Evolutionary conservation across 2,113 vertebrate genomes (phyloP).

Genomic region (Takifugu bimaculatus): DNA sequence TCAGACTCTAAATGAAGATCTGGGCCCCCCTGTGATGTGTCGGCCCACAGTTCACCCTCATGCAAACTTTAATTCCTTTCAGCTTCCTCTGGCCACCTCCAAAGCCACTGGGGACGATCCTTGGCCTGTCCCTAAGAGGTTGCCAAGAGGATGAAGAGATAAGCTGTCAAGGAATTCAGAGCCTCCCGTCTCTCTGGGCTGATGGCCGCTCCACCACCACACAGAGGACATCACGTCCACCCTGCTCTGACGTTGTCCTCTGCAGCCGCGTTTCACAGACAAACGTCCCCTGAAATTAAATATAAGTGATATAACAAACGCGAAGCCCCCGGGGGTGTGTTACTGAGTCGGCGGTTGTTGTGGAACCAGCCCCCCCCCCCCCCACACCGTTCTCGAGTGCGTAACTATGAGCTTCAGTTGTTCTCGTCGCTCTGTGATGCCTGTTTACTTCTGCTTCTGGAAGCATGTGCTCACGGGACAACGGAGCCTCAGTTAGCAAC

Average conservation of each 20-base stretch:
- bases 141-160: slow-evolving; percentile 57
- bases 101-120: slow-evolving; percentile 44
- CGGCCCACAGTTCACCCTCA: slow-evolving; percentile 4
- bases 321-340: slow-evolving; percentile 30
- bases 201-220: slow-evolving; percentile 19
- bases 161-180: slow-evolving; percentile 56
- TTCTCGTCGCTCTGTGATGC: slow-evolving; percentile 36
- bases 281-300: no score
- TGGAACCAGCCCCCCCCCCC: slow-evolving; percentile 6
- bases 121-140: slow-evolving; percentile 45
- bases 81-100: slow-evolving; percentile 43
- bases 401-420: slow-evolving; percentile 42
- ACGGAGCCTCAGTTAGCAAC: slow-evolving; percentile 13
- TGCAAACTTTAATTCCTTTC: slow-evolving; percentile 38
- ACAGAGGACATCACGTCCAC: slow-evolving; percentile 41
- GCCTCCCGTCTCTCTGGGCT: slow-evolving; percentile 30
- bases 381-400: slow-evolving; percentile 10
- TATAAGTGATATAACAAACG: not conserved
- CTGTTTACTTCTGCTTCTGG: slow-evolving; percentile 37
- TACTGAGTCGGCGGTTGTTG: slow-evolving; percentile 20
- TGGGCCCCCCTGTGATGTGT: no score
- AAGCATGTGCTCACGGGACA: slow-evolving; percentile 21
- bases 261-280: not conserved
- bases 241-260: slow-evolving; percentile 25
- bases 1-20: no score